Evolutionary conservation across 2,888 invertebrate species (phyloP).

Genomic region (Eudasyphora cyanicolor): DNA sequence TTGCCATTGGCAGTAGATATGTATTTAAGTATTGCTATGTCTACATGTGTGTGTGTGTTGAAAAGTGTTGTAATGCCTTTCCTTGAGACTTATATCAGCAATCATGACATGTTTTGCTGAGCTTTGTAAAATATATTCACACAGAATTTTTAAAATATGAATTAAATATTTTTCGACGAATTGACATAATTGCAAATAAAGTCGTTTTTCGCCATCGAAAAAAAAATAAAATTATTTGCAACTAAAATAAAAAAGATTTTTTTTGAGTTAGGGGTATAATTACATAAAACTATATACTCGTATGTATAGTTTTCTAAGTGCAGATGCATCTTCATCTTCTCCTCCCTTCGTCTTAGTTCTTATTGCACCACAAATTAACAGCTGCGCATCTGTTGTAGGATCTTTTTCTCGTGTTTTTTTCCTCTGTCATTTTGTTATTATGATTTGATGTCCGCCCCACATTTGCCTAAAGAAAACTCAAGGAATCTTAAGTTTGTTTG

Average conservation of each 20-base stretch:
- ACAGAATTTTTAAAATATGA: slow-evolving; percentile 6
- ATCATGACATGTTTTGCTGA: slow-evolving; percentile 41
- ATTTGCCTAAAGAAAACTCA: not conserved
- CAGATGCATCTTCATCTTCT: no score
- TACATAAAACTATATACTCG: slow-evolving; percentile 15
- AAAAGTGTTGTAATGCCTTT: slow-evolving; percentile 2
- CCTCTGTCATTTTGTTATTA: not conserved
- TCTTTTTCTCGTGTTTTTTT: not conserved
- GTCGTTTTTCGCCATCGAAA: not conserved
- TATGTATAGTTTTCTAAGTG: no score
- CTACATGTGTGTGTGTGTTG: not conserved
- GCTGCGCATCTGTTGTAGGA: not conserved
- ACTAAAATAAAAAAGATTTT: not conserved
- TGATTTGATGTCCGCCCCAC: slow-evolving; percentile 11
- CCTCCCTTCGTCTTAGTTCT: slow-evolving; percentile 30
- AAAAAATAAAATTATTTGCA: not conserved
- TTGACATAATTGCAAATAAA: slow-evolving; percentile 34
- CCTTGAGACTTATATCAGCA: slow-evolving; percentile 32
- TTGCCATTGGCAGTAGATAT: not conserved
- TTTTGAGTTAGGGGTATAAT: not conserved
- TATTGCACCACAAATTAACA: slow-evolving; percentile 31
- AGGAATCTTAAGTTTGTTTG: not conserved
- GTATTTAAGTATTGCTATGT: not conserved
- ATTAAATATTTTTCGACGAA: slow-evolving; percentile 6
- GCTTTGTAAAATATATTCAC: slow-evolving; percentile 27